Conservation (phyloP, 2,888 invertebrate species). For the Cephus runcator region DNA sequence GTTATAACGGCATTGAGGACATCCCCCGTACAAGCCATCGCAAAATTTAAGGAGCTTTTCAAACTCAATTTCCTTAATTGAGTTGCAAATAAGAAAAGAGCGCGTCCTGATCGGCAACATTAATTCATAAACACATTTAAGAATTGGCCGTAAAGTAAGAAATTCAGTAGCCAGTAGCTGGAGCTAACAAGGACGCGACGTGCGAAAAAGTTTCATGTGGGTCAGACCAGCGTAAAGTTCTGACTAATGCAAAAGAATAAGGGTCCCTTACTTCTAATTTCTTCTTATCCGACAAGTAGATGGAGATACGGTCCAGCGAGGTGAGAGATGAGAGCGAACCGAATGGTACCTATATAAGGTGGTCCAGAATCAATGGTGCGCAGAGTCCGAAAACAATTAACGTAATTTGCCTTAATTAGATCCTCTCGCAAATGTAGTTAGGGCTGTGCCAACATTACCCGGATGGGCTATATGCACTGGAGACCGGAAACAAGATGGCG, state of each 20-base stretch:
- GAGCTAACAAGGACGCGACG: no score
- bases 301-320: no score
- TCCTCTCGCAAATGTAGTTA: constrained; percentile 39
- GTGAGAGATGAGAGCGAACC: no score
- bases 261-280: no score
- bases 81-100: constrained; percentile 10
- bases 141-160: no score
- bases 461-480: constrained; percentile 13
- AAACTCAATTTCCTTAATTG: constrained; percentile 22
- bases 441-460: constrained; percentile 26
- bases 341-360: no score
- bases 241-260: no score
- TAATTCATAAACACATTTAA: constrained; percentile 2
- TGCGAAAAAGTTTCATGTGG: no score
- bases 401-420: constrained; percentile 40
- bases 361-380: neutral
- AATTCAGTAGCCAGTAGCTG: no score
- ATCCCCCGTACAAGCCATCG: neutral
- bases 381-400: constrained; percentile 21
- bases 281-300: no score
- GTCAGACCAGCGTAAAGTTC: no score
- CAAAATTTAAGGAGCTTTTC: constrained; percentile 21
- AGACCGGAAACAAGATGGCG: constrained; percentile 45
- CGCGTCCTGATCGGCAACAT: neutral
- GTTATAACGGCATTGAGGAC: neutral